Evolutionary conservation across 1,140 invertebrate genomes (phyloP).

Genomic region (Adelges cooleyi): DNA sequence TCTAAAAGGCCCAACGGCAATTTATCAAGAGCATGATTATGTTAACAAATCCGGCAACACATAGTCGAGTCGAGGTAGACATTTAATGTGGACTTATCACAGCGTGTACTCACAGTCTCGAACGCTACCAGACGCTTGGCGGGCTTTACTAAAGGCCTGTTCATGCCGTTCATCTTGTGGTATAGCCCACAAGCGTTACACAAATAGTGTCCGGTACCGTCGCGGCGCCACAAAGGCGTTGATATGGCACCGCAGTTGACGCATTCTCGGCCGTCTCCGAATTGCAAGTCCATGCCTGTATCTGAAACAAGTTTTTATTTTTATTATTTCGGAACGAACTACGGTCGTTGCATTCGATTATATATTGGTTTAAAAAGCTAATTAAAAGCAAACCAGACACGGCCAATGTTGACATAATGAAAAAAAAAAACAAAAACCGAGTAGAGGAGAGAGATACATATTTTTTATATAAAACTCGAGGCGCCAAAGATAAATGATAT

Average conservation of each 20-base stretch:
- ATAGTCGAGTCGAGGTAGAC: not conserved
- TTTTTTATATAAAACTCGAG: conserved; percentile 16
- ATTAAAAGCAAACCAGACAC: not conserved
- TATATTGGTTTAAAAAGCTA: too few species aligned
- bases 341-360: too few species aligned
- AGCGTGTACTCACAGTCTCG: conserved; percentile 8
- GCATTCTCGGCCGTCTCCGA: conserved; percentile 83
- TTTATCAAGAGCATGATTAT: too few species aligned
- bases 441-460: not conserved
- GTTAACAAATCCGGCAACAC: too few species aligned
- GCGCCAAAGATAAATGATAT: conserved; percentile 22
- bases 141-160: conserved; percentile 76
- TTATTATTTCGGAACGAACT: too few species aligned
- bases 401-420: not conserved
- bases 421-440: not conserved
- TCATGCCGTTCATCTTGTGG: conserved; percentile 93
- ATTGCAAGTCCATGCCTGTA: conserved; percentile 65
- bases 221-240: conserved; percentile 88
- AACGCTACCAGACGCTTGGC: conserved; percentile 66
- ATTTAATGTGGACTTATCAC: too few species aligned
- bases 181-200: conserved; percentile 96
- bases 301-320: conserved; percentile 43
- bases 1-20: too few species aligned
- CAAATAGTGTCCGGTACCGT: conserved; percentile 91
- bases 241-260: conserved; percentile 94